A percentile compares a stretch with the other conserved stretches of the same genome.
phyloP scores from a whole-genome alignment of 2,888 invertebrate species.

The Stenodera caucasica region DNA sequence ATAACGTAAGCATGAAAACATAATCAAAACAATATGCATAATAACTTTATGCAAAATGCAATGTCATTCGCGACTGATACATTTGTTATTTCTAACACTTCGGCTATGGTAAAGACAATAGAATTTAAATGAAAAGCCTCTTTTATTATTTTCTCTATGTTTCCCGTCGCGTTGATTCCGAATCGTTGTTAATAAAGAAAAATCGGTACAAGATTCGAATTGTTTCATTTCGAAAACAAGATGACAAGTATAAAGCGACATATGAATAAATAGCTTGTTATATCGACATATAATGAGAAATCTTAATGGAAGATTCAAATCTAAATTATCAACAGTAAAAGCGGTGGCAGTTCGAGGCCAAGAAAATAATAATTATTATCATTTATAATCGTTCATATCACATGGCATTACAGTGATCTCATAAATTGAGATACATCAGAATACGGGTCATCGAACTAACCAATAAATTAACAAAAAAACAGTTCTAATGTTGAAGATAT shows the following conservation, averaged over 20 bases:
- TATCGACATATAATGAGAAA: slow-evolving; percentile 32
- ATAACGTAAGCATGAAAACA: slow-evolving; percentile 42
- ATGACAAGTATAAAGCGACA: slow-evolving; percentile 25
- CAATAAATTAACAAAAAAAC: not conserved
- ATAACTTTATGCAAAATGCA: slow-evolving; percentile 35
- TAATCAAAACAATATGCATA: slow-evolving; percentile 35
- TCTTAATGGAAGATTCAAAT: slow-evolving; percentile 38
- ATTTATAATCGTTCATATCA: slow-evolving; percentile 46
- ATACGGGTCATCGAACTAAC: slow-evolving; percentile 24
- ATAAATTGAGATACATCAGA: not conserved
- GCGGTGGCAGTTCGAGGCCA: slow-evolving; percentile 36
- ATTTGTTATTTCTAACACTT: slow-evolving; percentile 28
- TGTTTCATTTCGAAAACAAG: slow-evolving; percentile 20
- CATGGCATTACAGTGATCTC: slow-evolving; percentile 45
- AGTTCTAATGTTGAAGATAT: not conserved
- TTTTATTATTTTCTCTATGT: not conserved
- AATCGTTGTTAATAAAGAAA: not conserved
- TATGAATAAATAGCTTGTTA: slow-evolving; percentile 25
- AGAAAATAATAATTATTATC: slow-evolving; percentile 47
- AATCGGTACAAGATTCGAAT: too few species aligned
- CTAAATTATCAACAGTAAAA: slow-evolving; percentile 29
- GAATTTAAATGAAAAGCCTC: slow-evolving; percentile 2
- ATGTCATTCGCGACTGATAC: slow-evolving; percentile 29
- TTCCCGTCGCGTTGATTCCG: too few species aligned
- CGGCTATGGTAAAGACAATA: not conserved